These are phyloP conservation scores for Exaiptasia diaphana DNA, from an alignment of 64 coral and sea anemone species.

Conservation along the genomic window DNA sequence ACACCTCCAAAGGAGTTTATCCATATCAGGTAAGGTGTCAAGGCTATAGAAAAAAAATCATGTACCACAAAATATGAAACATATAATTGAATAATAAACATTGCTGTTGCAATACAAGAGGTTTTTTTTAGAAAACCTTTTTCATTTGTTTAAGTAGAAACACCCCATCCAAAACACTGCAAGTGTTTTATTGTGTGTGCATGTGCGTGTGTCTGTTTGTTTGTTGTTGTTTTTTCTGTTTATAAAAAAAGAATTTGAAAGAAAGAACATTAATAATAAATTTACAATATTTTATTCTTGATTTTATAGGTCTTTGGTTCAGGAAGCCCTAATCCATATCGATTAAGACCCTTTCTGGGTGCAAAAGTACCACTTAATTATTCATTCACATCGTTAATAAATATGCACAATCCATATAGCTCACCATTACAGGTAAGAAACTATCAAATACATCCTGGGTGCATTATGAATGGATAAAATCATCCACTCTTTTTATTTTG, in stretches of 20 bases:
- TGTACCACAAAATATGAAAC: no score
- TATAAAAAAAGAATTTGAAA: neutral
- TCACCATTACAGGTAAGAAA: conserved; percentile 75
- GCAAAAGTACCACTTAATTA: conserved; percentile 92
- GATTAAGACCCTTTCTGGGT: conserved; percentile 92
- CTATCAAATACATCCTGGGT: no score
- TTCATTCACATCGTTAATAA: conserved; percentile 89
- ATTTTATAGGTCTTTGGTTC: conserved; percentile 88
- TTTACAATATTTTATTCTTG: neutral
- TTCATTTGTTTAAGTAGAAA: no score
- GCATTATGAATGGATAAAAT: neutral
- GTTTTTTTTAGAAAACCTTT: no score
- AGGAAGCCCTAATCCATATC: conserved; percentile 91
- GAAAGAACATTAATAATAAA: neutral
- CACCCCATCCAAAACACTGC: no score
- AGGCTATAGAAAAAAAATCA: neutral
- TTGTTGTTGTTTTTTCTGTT: neutral
- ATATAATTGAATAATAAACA: no score
- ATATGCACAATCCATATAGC: conserved; percentile 96
- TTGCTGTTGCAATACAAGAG: no score
- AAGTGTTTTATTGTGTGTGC: no score
- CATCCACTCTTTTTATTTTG: neutral
- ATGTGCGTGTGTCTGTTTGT: no score
- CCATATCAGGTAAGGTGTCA: conserved; percentile 92
- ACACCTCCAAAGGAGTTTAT: conserved; percentile 98